phyloP scores from a whole-genome alignment of 2,797 vertebrate genomes.

The Pseudochirops cupreus region DNA sequence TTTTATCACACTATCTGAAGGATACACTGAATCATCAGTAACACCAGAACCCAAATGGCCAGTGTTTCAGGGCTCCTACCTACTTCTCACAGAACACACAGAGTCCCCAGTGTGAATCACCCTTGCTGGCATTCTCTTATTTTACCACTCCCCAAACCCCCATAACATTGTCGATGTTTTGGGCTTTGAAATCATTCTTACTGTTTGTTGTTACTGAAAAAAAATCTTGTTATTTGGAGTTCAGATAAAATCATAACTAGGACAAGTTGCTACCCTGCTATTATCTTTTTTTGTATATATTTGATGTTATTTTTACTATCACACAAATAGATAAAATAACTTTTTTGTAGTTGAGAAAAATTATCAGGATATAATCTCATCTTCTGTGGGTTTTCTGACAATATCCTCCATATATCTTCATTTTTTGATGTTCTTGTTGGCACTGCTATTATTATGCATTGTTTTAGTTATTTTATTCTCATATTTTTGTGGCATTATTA shows the following conservation, averaged over 20 bases:
- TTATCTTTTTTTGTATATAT: neutral
- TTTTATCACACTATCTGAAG: neutral
- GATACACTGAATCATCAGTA: neutral
- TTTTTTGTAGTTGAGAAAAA: neutral
- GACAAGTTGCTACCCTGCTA: conserved; percentile 1
- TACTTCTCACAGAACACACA: neutral
- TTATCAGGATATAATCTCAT: neutral
- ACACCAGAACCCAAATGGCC: neutral
- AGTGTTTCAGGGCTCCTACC: neutral
- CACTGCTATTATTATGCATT: neutral
- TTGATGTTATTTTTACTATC: neutral
- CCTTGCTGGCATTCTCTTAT: neutral
- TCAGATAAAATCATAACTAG: neutral
- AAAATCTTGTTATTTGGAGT: neutral
- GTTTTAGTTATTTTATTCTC: neutral
- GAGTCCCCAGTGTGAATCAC: neutral
- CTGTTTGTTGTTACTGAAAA: neutral
- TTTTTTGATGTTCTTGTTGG: neutral
- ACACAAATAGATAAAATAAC: neutral
- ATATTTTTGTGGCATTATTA: neutral
- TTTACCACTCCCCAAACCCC: neutral
- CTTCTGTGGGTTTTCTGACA: neutral
- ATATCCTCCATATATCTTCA: neutral
- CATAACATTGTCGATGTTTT: neutral
- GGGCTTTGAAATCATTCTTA: neutral